These are phyloP conservation scores for Mus musculus DNA, from an alignment of 2,113 vertebrate genomes.

Conservation along the genomic window DNA sequence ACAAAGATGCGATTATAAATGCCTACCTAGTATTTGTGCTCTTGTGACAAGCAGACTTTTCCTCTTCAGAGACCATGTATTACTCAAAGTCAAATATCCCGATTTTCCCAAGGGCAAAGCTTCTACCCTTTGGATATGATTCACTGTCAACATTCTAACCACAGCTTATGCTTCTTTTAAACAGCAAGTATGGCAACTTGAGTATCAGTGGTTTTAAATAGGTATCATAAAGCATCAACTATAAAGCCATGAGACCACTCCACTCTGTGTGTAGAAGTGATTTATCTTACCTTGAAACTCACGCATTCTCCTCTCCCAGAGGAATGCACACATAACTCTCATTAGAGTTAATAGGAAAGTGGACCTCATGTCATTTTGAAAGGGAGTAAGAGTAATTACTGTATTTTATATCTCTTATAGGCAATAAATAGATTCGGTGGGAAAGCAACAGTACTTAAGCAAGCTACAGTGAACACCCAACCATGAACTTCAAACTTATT, in stretches of 20 bases:
- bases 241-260: constrained; percentile 54
- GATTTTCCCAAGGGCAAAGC: background rate
- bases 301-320: constrained; percentile 61
- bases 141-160: constrained; percentile 19
- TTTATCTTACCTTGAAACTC: constrained; percentile 76
- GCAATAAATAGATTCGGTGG: constrained; percentile 73
- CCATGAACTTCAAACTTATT: constrained; percentile 56
- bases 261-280: constrained; percentile 65
- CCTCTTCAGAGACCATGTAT: background rate
- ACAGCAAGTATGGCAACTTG: constrained; percentile 67
- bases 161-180: constrained; percentile 44
- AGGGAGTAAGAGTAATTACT: constrained; percentile 74
- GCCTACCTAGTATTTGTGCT: background rate
- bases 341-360: constrained; percentile 83
- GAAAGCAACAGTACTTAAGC: constrained; percentile 59
- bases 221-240: constrained; percentile 59
- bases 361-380: constrained; percentile 77
- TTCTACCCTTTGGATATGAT: constrained; percentile 12
- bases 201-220: constrained; percentile 54
- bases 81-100: background rate
- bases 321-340: constrained; percentile 77
- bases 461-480: constrained; percentile 51
- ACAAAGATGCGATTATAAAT: constrained; percentile 11
- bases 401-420: constrained; percentile 77
- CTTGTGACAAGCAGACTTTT: background rate